Percentiles rank a stretch among this genome's conserved stretches.
phyloP scores from a whole-genome alignment of 35 echinoderm and acorn worm species.

The Holothuria glaberrima region DNA sequence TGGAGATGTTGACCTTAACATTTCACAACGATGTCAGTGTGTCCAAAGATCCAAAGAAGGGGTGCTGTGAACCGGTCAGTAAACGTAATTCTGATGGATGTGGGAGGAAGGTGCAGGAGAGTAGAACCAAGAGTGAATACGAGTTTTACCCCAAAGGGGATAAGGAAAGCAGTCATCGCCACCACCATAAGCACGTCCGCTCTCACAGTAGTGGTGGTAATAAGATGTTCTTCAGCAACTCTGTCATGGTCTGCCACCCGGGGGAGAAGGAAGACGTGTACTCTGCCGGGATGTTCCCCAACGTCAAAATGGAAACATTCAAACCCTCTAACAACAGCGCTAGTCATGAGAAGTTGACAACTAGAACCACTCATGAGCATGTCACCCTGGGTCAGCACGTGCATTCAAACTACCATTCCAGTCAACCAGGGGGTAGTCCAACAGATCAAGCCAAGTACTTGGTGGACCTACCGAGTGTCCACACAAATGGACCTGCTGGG shows the following conservation, averaged over 20 bases:
- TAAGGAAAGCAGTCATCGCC: not conserved
- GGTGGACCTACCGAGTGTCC: not conserved
- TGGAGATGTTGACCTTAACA: constrained; percentile 3
- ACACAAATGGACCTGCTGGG: not conserved
- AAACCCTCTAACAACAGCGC: not conserved
- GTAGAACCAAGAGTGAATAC: constrained; percentile 9
- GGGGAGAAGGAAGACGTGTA: not conserved
- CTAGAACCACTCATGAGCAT: constrained; percentile 25
- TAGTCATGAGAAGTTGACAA: not conserved
- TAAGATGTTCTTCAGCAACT: not conserved
- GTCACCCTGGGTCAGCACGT: constrained; percentile 31
- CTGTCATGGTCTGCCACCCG: not conserved
- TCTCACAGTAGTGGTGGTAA: constrained; percentile 38
- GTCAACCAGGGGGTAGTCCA: not conserved
- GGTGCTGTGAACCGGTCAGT: not conserved
- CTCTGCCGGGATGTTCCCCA: not conserved
- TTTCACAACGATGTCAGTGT: not conserved
- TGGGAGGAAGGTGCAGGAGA: not conserved
- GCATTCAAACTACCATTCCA: constrained; percentile 3
- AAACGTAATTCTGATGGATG: constrained; percentile 15
- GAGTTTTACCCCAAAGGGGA: not conserved
- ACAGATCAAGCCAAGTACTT: constrained; percentile 2
- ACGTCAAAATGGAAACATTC: constrained; percentile 11
- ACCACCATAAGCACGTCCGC: constrained; percentile 24
- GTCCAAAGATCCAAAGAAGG: constrained; percentile 6